Evolutionary conservation across 2,113 vertebrate species (phyloP).

Genomic region (Cyanoramphus novaezelandiae): DNA sequence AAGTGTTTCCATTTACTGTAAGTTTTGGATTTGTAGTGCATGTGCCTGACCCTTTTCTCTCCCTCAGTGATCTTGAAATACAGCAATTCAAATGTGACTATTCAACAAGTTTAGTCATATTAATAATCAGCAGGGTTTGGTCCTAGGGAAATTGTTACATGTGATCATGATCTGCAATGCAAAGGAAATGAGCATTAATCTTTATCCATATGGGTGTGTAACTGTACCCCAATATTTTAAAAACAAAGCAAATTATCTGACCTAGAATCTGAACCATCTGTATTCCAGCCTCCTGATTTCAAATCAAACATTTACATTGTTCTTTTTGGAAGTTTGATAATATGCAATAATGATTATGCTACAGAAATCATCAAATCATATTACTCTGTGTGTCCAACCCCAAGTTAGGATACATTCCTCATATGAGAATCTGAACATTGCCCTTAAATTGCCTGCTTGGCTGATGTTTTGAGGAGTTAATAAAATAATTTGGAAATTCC

Average conservation of each 20-base stretch:
- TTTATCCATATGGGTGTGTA: not conserved
- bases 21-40: not conserved
- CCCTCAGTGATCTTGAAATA: not conserved
- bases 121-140: not conserved
- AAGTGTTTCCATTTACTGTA: not conserved
- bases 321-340: not conserved
- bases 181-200: not conserved
- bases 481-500: not conserved
- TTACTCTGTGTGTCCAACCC: not conserved
- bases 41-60: not conserved
- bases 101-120: not conserved
- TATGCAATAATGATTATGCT: not conserved
- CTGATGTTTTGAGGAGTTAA: not conserved
- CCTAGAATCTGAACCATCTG: not conserved
- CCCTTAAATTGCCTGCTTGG: not conserved
- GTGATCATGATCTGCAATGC: not conserved
- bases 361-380: not conserved
- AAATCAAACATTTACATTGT: not conserved
- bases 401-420: not conserved
- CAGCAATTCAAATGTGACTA: constrained; percentile 14
- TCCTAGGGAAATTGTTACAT: not conserved
- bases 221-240: not conserved
- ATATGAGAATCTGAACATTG: not conserved
- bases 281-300: not conserved
- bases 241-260: not conserved